Conservation (phyloP, 2,797 vertebrate genomes). For the Hyperoplus lanceolatus region DNA sequence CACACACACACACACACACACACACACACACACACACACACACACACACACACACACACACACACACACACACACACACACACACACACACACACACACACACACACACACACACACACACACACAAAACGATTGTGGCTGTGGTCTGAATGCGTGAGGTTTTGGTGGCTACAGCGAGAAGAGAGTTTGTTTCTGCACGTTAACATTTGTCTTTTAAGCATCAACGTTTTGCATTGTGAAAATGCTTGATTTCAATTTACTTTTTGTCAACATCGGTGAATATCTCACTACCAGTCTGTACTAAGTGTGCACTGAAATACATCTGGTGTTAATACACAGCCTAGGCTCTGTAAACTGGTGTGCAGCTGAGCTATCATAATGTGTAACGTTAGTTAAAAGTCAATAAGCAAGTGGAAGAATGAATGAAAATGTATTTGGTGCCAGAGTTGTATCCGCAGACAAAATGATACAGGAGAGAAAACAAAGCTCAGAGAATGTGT, state of each 20-base stretch:
- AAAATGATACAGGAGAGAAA: constrained; percentile 38
- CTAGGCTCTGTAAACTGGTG: no score
- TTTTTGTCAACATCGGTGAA: no score
- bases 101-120: constrained; percentile 13
- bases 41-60: constrained; percentile 21
- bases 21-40: constrained; percentile 23
- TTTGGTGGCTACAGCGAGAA: constrained; percentile 27
- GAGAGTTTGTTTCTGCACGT: background rate
- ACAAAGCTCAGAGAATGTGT: constrained; percentile 9
- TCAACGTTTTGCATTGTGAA: background rate
- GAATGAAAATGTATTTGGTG: constrained; percentile 24
- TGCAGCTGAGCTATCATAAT: constrained; percentile 15
- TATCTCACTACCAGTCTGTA: no score
- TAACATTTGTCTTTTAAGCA: constrained; percentile 11
- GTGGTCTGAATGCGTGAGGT: constrained; percentile 44
- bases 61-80: constrained; percentile 22
- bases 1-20: constrained; percentile 15
- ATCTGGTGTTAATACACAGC: no score
- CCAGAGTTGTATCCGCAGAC: constrained; percentile 42
- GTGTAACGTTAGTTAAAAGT: constrained; percentile 22
- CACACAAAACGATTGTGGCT: background rate
- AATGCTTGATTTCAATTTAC: no score
- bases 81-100: constrained; percentile 4
- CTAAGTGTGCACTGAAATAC: no score
- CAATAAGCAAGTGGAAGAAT: constrained; percentile 19